Evolutionary conservation across 2,113 vertebrate species (phyloP).

Genomic region (Eubucco bourcierii): DNA sequence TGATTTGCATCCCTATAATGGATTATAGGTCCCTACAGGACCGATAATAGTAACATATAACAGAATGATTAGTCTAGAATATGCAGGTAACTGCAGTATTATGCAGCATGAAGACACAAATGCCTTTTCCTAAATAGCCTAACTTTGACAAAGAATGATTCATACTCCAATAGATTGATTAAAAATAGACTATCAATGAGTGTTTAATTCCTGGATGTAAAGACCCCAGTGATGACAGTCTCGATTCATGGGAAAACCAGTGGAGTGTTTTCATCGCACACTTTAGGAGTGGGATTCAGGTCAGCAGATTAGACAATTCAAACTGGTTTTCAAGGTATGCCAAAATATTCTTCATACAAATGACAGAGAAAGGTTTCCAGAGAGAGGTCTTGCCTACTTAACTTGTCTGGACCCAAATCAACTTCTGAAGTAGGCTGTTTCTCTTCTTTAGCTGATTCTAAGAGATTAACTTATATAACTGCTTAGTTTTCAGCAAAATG

Average conservation of each 20-base stretch:
- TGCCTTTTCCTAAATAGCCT: not conserved
- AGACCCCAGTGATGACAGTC: not conserved
- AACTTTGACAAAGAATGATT: not conserved
- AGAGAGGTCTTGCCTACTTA: not conserved
- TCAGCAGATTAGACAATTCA: not conserved
- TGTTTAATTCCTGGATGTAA: not conserved
- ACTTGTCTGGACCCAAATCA: not conserved
- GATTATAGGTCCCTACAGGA: not conserved
- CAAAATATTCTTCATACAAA: not conserved
- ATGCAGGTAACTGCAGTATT: not conserved
- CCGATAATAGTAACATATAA: not conserved
- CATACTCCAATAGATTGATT: not conserved
- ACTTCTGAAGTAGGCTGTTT: not conserved
- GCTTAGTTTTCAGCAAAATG: not conserved
- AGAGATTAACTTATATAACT: not conserved
- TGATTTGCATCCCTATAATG: not conserved
- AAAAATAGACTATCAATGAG: not conserved
- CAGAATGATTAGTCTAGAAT: not conserved
- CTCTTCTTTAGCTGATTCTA: not conserved
- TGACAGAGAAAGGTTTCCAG: not conserved
- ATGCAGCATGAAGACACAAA: not conserved
- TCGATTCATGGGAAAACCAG: not conserved
- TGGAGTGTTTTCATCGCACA: not conserved
- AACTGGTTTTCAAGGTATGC: not conserved
- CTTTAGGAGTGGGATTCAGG: not conserved